phyloP scores from a whole-genome alignment of 2,797 vertebrate genomes.

The Semotilus atromaculatus region DNA sequence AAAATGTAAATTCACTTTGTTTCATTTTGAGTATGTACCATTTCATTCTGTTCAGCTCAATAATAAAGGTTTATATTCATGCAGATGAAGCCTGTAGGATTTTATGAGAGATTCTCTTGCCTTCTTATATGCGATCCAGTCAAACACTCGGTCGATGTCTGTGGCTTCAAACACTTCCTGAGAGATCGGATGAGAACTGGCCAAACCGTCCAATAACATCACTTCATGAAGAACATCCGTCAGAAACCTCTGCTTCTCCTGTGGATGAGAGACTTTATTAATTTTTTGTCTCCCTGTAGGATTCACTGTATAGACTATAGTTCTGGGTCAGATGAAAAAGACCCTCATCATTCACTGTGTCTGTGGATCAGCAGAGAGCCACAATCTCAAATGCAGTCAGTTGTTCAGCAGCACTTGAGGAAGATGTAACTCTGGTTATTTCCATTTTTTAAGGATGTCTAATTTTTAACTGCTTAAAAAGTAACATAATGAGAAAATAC shows the following conservation, averaged over 20 bases:
- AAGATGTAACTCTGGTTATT: not conserved
- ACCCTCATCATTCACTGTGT: not conserved
- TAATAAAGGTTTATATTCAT: not conserved
- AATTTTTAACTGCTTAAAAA: not conserved
- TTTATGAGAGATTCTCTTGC: slow-evolving; percentile 64
- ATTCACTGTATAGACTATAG: not conserved
- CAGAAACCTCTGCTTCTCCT: slow-evolving; percentile 98
- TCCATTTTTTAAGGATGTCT: not conserved
- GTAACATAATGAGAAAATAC: not conserved
- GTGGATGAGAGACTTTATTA: slow-evolving; percentile 22
- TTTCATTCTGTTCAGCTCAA: not conserved
- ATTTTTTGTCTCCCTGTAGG: not conserved
- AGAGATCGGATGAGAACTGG: slow-evolving; percentile 95
- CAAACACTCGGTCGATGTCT: slow-evolving; percentile 94
- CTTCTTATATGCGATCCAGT: slow-evolving; percentile 99
- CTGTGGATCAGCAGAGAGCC: not conserved
- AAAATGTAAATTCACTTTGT: not conserved
- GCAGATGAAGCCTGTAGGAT: not conserved
- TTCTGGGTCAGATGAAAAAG: slow-evolving; percentile 6
- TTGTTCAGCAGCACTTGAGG: not conserved
- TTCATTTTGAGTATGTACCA: too few species aligned
- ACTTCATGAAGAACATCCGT: slow-evolving; percentile 97
- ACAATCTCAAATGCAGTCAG: not conserved
- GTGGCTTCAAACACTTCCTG: slow-evolving; percentile 92
- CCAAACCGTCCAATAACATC: slow-evolving; percentile 93